A percentile compares a stretch with the other conserved stretches of the same genome.
These are phyloP conservation scores for Odobenus rosmarus DNA, from an alignment of 2,113 vertebrate genomes.

Conservation along the genomic window DNA sequence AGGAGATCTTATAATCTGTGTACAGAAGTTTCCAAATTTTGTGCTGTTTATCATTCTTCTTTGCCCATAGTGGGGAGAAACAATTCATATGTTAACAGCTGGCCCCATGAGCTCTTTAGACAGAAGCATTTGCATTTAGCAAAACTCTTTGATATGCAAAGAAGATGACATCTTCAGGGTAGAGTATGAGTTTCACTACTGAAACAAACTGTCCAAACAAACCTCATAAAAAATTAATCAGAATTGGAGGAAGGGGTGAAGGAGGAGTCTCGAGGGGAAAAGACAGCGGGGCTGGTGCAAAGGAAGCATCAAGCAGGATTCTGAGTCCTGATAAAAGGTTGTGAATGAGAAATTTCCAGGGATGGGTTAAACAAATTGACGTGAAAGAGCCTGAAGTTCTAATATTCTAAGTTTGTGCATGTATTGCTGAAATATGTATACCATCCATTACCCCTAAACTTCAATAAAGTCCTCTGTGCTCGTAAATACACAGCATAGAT, in stretches of 20 bases:
- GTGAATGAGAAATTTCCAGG: neutral
- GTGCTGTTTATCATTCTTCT: neutral
- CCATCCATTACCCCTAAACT: neutral
- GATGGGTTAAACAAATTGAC: neutral
- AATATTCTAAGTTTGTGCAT: neutral
- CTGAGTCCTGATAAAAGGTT: neutral
- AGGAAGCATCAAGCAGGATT: neutral
- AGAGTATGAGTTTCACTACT: neutral
- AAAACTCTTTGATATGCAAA: neutral
- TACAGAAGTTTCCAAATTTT: neutral
- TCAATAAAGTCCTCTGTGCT: neutral
- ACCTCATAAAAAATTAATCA: neutral
- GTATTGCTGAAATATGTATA: neutral
- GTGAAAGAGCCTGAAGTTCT: neutral
- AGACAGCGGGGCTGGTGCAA: neutral
- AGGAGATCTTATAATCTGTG: neutral
- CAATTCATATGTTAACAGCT: conserved; percentile 12
- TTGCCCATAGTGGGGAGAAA: neutral
- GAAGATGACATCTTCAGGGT: neutral
- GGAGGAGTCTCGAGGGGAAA: neutral
- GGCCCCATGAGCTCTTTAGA: neutral
- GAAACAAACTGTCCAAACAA: neutral
- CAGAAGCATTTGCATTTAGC: neutral
- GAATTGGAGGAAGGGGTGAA: neutral
- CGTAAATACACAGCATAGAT: neutral